Percentiles rank a stretch among this genome's conserved stretches.
phyloP scores from a whole-genome alignment of 2,797 vertebrate species.

The Salarias fasciatus region DNA sequence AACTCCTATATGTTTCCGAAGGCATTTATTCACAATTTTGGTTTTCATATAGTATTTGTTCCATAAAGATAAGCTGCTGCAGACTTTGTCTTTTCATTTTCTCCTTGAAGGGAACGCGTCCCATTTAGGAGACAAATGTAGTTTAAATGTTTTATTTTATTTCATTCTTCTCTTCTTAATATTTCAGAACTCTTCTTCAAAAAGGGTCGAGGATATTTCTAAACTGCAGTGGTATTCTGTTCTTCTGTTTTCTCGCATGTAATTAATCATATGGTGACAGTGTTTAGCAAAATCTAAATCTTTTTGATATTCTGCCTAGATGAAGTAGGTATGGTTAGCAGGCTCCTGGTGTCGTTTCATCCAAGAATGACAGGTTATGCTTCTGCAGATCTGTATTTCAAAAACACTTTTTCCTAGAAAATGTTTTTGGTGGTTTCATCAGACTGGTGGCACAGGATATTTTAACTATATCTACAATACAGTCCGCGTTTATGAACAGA shows the following conservation, averaged over 20 bases:
- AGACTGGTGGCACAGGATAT: no score
- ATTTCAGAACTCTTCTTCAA: neutral
- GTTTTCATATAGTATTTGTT: neutral
- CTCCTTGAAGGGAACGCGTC: conserved; percentile 12
- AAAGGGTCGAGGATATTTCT: neutral
- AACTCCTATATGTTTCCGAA: neutral
- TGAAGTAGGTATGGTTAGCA: no score
- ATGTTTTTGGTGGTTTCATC: conserved; percentile 19
- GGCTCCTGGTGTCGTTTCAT: conserved; percentile 5
- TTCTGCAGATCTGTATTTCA: conserved; percentile 7
- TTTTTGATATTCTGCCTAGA: no score
- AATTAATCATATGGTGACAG: no score
- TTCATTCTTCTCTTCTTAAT: neutral
- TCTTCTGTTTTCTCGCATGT: neutral
- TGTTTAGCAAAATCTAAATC: no score
- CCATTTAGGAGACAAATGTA: neutral
- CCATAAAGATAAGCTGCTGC: neutral
- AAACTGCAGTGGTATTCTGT: neutral
- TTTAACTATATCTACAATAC: conserved; percentile 6
- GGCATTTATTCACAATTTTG: conserved; percentile 10
- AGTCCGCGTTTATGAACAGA: neutral
- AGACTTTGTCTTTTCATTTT: conserved; percentile 13
- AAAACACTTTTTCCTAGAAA: conserved; percentile 7
- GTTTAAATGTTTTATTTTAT: neutral
- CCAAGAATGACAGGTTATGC: conserved; percentile 1